These are phyloP conservation scores for Ptyas mucosa DNA, from an alignment of 2,113 vertebrate species.

Conservation along the genomic window DNA sequence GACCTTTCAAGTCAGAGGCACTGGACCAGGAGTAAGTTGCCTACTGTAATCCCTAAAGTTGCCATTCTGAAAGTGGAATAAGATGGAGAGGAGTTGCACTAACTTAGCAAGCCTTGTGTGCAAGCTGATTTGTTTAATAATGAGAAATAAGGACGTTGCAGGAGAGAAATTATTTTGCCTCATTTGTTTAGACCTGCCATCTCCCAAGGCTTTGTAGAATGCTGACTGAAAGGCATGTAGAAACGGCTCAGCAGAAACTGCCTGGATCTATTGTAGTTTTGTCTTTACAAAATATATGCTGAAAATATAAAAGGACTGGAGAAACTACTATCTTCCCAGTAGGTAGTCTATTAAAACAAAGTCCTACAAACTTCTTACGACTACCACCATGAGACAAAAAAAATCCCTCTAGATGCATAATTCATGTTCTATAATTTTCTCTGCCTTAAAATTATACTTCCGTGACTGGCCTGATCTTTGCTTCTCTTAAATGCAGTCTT, in stretches of 20 bases:
- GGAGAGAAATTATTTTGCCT: slow-evolving; percentile 16
- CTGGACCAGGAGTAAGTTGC: neutral
- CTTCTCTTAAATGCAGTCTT: neutral
- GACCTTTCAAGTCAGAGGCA: neutral
- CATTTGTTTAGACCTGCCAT: neutral
- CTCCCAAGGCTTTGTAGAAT: neutral
- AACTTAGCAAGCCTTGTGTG: neutral
- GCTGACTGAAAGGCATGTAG: neutral
- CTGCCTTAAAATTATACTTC: neutral
- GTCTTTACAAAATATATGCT: neutral
- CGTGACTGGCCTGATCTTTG: neutral
- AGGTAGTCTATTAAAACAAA: slow-evolving; percentile 18
- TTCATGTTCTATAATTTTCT: neutral
- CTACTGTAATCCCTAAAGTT: neutral
- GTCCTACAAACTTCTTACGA: neutral
- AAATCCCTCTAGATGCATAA: neutral
- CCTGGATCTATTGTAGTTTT: neutral
- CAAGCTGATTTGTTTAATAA: slow-evolving; percentile 20
- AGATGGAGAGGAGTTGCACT: neutral
- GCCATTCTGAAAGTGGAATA: neutral
- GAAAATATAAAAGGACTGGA: neutral
- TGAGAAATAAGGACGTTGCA: neutral
- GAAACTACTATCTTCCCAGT: slow-evolving; percentile 12
- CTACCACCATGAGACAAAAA: neutral
- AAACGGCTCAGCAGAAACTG: neutral